Evolutionary conservation across 92 coral and sea anemone genomes (phyloP), one percentile per base, ranked within the genome.

Genomic region (Diadumene lineata): DNA sequence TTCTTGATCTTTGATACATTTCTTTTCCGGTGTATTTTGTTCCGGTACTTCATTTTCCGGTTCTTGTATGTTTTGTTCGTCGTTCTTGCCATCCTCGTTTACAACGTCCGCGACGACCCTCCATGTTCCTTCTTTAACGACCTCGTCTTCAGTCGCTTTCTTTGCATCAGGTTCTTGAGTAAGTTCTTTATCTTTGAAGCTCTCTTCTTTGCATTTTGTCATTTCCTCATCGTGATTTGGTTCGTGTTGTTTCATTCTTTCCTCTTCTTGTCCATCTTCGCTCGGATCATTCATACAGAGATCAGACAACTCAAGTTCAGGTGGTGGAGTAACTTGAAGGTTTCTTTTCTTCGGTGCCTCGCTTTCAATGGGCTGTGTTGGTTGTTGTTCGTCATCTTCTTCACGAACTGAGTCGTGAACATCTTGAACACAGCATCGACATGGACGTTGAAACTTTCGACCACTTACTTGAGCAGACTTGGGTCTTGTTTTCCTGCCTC

Each of bases 181-280:
- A 29, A 23, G 11, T 68, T 68, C 58, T 1, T 50, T 15, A 2
- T 50, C 2, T 18, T 43, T 17, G 7, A 23, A 3, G 24, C 24
- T 68, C 26, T 50, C 60, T 44, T 27, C 60, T 46, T 69, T 61
- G 32, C 55, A 30, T n/a, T 24, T 70, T 23, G 65, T 6, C 22
- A 60, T 26, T 60, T 60, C 65, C 26, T 60, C 65, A 3, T 23
- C 29, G 23, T 23, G 6, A 1, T 60, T 21, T 10, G 30, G 6
- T 22, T 22, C 31, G 2, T 11, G 65, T 1, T 60, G 30, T 60
- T 60, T 7, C 17, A 6, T 18, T 27, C 2, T 32, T 32, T 60
- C 65, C 6, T 60, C 32, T 26, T 21, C 29, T 1, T 60, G 3
- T 21, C 6, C 1, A 26, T 21, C 65, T n/a, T n/a, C n/a, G n/a